Evolutionary conservation across 2,113 vertebrate genomes (phyloP).

Genomic region (Phyllostomus discolor): DNA sequence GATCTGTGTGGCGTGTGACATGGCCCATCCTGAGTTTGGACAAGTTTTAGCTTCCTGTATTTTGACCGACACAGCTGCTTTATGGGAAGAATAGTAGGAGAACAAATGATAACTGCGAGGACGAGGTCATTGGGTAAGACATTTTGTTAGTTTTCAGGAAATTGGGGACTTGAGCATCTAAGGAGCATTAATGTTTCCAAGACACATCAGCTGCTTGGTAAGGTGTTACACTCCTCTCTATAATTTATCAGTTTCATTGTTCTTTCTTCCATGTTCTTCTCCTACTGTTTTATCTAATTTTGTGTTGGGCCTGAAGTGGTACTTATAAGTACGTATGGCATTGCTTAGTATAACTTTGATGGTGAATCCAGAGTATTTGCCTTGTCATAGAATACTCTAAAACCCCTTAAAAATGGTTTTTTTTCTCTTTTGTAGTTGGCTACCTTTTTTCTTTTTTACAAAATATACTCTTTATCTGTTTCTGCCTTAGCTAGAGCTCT

Average conservation of each 20-base stretch:
- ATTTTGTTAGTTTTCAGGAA: neutral
- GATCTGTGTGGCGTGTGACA: slow-evolving; percentile 97
- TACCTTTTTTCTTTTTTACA: neutral
- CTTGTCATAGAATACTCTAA: neutral
- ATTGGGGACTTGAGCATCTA: neutral
- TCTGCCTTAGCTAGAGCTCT: neutral
- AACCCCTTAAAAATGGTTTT: neutral
- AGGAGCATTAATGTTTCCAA: neutral
- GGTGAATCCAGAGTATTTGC: neutral
- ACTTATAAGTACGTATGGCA: neutral
- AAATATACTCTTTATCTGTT: neutral
- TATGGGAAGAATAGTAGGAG: slow-evolving; percentile 99
- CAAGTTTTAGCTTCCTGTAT: slow-evolving; percentile 96
- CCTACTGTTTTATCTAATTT: neutral
- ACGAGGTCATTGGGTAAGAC: slow-evolving; percentile 96
- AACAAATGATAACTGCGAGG: slow-evolving; percentile 97
- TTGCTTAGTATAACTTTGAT: neutral
- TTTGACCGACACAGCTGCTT: slow-evolving; percentile 97
- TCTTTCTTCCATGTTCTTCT: neutral
- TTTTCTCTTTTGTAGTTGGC: neutral
- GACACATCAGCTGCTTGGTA: neutral
- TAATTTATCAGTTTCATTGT: neutral
- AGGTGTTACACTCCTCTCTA: neutral
- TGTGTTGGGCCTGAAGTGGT: neutral
- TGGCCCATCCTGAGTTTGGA: slow-evolving; percentile 98